These are phyloP conservation scores for Tiliqua scincoides DNA, from an alignment of 2,113 vertebrate genomes.

Conservation along the genomic window DNA sequence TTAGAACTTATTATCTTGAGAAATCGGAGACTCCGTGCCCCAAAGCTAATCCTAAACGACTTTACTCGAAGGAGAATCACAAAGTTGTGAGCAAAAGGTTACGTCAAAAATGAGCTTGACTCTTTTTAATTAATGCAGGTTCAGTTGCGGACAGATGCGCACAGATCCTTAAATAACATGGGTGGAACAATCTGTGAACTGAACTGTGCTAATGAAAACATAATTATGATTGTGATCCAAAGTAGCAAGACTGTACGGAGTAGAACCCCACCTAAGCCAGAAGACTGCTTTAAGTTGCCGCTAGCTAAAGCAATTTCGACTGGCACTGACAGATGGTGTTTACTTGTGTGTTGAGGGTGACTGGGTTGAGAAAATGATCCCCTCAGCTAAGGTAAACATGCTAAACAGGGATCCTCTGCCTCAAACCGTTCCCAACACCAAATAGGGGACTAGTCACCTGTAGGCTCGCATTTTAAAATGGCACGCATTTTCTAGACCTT, in stretches of 20 bases:
- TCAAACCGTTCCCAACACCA: not conserved
- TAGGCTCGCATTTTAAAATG: not conserved
- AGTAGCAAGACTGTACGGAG: not conserved
- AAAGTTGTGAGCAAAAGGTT: not conserved
- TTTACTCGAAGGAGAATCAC: not conserved
- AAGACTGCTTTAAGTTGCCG: not conserved
- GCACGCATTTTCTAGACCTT: constrained; percentile 21
- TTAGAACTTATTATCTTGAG: constrained; percentile 11
- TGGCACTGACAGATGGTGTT: not conserved
- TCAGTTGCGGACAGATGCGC: not conserved
- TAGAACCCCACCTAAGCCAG: not conserved
- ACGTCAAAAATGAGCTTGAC: not conserved
- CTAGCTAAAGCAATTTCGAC: not conserved
- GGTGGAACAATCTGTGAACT: not conserved
- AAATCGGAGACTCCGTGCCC: not conserved
- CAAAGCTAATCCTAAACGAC: not conserved
- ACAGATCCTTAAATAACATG: not conserved
- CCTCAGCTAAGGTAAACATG: too few relatives aligned
- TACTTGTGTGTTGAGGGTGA: too few relatives aligned
- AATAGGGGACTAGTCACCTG: constrained; percentile 1
- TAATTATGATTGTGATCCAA: not conserved
- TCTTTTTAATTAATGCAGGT: constrained; percentile 1
- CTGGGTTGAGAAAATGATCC: too few relatives aligned
- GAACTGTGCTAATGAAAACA: not conserved
- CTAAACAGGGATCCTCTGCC: too few relatives aligned